Evolutionary conservation across 2,888 invertebrate genomes (phyloP).

Genomic region (Trichogramma dendrolimi): DNA sequence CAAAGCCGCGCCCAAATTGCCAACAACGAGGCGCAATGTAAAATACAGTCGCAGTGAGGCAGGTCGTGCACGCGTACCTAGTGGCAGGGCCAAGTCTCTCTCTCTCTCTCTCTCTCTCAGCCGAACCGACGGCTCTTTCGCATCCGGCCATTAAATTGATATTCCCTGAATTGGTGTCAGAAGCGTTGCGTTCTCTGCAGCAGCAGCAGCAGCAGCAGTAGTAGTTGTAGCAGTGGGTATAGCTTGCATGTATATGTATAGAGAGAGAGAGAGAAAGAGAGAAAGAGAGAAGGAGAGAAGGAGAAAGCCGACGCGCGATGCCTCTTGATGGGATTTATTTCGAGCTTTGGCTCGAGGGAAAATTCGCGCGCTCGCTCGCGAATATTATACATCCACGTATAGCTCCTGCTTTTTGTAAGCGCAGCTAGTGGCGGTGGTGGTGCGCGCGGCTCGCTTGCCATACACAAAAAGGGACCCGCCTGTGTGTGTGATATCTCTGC

Average conservation of each 20-base stretch:
- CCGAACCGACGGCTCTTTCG: not conserved
- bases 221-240: no score
- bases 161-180: constrained; percentile 38
- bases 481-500: no score
- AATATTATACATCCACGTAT: not conserved
- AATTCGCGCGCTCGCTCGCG: not conserved
- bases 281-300: constrained; percentile 4
- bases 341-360: not conserved
- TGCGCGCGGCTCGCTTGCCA: constrained; percentile 39
- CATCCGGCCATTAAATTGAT: constrained; percentile 35
- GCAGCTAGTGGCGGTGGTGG: not conserved
- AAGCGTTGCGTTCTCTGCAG: constrained; percentile 32
- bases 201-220: not conserved
- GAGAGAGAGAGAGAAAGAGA: constrained; percentile 2
- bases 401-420: constrained; percentile 20
- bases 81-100: no score
- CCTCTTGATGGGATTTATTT: constrained; percentile 11
- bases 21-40: no score
- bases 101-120: no score
- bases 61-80: no score
- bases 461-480: constrained; percentile 9
- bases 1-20: no score
- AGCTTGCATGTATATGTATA: constrained; percentile 29
- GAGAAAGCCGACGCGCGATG: not conserved
- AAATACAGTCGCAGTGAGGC: no score